A percentile compares a stretch with the other conserved stretches of the same genome.
phyloP scores from a whole-genome alignment of 2,113 vertebrate genomes.

The Pluvianellus socialis region DNA sequence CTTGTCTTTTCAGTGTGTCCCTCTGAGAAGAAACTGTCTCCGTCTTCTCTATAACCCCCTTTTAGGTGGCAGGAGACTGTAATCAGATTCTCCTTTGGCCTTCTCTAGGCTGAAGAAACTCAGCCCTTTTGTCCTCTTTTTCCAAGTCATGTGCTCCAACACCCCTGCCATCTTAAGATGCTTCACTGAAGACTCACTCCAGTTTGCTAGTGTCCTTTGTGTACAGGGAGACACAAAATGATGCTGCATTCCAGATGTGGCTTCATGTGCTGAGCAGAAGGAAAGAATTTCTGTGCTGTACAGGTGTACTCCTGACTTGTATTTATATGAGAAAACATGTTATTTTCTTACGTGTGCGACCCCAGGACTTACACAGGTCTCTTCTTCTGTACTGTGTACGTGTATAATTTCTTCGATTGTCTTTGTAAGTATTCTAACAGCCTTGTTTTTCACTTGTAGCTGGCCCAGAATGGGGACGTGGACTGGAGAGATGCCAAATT shows the following conservation, averaged over 20 bases:
- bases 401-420: background rate
- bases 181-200: background rate
- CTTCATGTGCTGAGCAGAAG: background rate
- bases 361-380: background rate
- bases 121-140: background rate
- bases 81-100: background rate
- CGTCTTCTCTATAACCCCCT: background rate
- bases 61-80: background rate
- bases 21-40: background rate
- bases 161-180: background rate
- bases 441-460: slow-evolving; percentile 64
- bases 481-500: slow-evolving; percentile 81
- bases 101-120: background rate
- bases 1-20: background rate
- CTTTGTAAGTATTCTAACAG: slow-evolving; percentile 2
- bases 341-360: background rate
- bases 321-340: background rate
- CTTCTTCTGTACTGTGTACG: background rate
- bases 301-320: background rate
- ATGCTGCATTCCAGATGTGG: background rate
- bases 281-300: background rate
- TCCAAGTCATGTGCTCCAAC: background rate
- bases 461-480: slow-evolving; percentile 84
- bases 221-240: background rate
- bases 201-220: background rate